Conservation (phyloP, 2,888 invertebrate genomes). For the Agrochola macilenta region DNA sequence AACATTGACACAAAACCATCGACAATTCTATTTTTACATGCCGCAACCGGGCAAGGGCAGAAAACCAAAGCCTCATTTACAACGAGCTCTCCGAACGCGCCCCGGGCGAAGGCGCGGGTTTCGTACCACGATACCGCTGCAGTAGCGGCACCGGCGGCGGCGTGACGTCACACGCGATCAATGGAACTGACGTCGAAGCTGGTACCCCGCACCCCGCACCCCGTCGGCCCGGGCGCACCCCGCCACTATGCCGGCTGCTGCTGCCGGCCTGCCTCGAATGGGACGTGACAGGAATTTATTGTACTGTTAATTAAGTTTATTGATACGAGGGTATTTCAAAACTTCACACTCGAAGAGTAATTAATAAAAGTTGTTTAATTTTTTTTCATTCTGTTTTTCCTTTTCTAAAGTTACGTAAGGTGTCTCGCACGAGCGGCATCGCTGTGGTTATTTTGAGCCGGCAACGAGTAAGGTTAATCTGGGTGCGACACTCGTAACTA, state of each 20-base stretch:
- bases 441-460: slow-evolving; percentile 42
- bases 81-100: slow-evolving; percentile 50
- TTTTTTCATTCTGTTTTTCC: slow-evolving; percentile 20
- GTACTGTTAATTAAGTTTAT: slow-evolving; percentile 69
- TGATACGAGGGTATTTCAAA: slow-evolving; percentile 60
- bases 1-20: slow-evolving; percentile 44
- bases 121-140: slow-evolving; percentile 74
- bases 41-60: slow-evolving; percentile 57
- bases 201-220: slow-evolving; percentile 55
- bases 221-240: slow-evolving; percentile 64
- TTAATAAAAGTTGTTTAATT: slow-evolving; percentile 49
- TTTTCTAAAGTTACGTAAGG: slow-evolving; percentile 43
- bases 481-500: slow-evolving; percentile 50
- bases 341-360: slow-evolving; percentile 52
- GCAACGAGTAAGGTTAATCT: slow-evolving; percentile 39
- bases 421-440: background rate
- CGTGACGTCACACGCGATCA: slow-evolving; percentile 85
- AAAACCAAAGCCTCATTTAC: slow-evolving; percentile 63
- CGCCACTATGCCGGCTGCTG: slow-evolving; percentile 58
- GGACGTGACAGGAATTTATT: slow-evolving; percentile 67
- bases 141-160: slow-evolving; percentile 67
- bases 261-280: slow-evolving; percentile 53
- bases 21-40: slow-evolving; percentile 55
- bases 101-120: slow-evolving; percentile 64
- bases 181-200: slow-evolving; percentile 82